Evolutionary conservation across 2,797 vertebrate species (phyloP).

Genomic region (Cichlasoma orientale): DNA sequence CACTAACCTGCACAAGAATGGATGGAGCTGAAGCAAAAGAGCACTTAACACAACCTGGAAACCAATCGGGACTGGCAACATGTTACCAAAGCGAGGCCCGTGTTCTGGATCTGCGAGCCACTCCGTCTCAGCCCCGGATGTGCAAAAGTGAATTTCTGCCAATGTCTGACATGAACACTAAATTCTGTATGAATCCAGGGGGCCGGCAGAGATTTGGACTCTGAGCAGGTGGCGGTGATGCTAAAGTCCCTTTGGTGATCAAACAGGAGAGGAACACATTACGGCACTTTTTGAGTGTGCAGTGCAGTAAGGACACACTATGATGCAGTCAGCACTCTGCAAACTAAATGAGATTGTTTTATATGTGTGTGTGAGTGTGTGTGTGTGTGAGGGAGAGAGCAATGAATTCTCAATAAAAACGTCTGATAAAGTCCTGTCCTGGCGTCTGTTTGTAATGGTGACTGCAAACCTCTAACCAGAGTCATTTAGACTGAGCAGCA

Average conservation of each 20-base stretch:
- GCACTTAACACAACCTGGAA: not conserved
- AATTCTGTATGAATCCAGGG: constrained; percentile 14
- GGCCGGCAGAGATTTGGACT: not conserved
- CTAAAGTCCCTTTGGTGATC: constrained; percentile 28
- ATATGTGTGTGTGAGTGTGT: not conserved
- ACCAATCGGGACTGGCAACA: not conserved
- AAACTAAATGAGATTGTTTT: constrained; percentile 56
- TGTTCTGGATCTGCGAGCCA: constrained; percentile 12
- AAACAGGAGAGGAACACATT: constrained; percentile 28
- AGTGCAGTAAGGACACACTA: constrained; percentile 62
- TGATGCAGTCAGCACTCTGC: constrained; percentile 49
- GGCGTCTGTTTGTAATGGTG: not conserved
- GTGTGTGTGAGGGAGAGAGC: not conserved
- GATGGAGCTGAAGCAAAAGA: not conserved
- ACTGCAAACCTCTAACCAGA: not conserved
- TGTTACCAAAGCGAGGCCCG: constrained; percentile 47
- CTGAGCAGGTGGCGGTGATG: not conserved
- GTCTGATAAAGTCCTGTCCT: constrained; percentile 53
- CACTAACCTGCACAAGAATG: not conserved
- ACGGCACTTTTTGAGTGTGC: constrained; percentile 66
- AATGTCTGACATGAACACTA: constrained; percentile 51
- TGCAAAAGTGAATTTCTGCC: constrained; percentile 8
- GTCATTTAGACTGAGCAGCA: not conserved
- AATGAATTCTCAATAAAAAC: constrained; percentile 74
- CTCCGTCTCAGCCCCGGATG: constrained; percentile 34